Evolutionary conservation across 2,888 invertebrate genomes (phyloP), one percentile per base, ranked within the genome.

Genomic region (Drosophila dives): DNA sequence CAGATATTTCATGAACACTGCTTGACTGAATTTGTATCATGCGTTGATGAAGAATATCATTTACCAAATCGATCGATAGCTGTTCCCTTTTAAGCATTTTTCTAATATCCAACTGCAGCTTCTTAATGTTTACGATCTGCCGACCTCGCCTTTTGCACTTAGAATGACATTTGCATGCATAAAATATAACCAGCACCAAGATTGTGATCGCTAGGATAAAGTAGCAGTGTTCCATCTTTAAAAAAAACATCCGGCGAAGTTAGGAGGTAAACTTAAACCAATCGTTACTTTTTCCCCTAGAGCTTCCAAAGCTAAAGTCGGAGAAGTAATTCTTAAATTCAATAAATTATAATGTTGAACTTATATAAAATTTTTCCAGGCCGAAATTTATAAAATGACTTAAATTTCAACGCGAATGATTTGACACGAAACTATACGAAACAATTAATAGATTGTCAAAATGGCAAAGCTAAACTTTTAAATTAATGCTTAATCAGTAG

Each of bases 11-110:
- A 0, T 32, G 20, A 2, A 32, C 8, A 36, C 2, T 26, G 12
- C 0, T 32, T 2, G 29, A 23, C 11, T 49, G 50, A 0, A 26
- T 11, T 33, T 45, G 17, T 23, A 58, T 0, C 64, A 77, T 64
- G 29, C n/a, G 63, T 10, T 51, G 33, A 3, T 55, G 79, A 36
- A 77, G 42, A 8, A 38, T 32, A 11, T 38, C 45, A 17, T 58
- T 51, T n/a, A 60, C 26, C 23, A 20, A 12, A 8, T 77, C 32
- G n/a, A 73, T 59, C 0, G 40, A 54, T 11, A 51, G 15, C 10
- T 80, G 66, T 32, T 79, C 72, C 34, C 20, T 20, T 33, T 73
- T 80, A 3, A 80, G 20, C 3, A 64, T 73, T 54, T 73, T 62
- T 10, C 81, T 42, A n/a, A 67, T 59, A 20, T 80, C 60, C 36